Conservation (phyloP, 2,113 vertebrate species). For the Pandion haliaetus region DNA sequence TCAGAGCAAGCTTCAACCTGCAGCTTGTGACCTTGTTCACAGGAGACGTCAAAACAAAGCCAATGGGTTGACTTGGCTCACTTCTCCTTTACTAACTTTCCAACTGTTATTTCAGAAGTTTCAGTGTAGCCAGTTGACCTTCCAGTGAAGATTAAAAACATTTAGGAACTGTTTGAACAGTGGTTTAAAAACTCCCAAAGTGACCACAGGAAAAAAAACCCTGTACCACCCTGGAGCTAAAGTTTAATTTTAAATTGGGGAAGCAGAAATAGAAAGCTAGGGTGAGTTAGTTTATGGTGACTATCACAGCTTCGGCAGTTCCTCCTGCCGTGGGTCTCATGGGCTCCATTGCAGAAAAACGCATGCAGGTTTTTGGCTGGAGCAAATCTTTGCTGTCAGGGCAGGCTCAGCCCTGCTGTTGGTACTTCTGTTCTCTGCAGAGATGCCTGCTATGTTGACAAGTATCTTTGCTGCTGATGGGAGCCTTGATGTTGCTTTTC, state of each 20-base stretch:
- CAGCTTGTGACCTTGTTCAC: background rate
- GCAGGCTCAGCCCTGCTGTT: background rate
- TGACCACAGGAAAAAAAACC: background rate
- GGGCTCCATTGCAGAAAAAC: background rate
- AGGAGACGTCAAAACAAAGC: background rate
- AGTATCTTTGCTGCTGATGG: background rate
- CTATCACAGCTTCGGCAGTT: background rate
- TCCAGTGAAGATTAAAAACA: background rate
- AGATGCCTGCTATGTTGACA: background rate
- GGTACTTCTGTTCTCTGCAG: background rate
- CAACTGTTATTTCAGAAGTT: background rate
- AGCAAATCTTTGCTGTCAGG: background rate
- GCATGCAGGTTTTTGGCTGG: rapidly evolving
- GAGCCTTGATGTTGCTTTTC: background rate
- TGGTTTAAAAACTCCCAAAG: background rate
- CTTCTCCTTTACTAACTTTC: background rate
- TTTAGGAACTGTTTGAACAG: background rate
- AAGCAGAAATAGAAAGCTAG: background rate
- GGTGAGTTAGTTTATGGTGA: background rate
- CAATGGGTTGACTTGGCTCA: background rate
- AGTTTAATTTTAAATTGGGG: background rate
- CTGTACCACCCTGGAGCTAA: background rate
- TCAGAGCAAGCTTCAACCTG: background rate
- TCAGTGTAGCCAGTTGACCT: background rate
- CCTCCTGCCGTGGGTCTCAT: rapidly evolving